Evolutionary conservation across 2,797 vertebrate genomes (phyloP).

Genomic region (Sebastes iracundus): DNA sequence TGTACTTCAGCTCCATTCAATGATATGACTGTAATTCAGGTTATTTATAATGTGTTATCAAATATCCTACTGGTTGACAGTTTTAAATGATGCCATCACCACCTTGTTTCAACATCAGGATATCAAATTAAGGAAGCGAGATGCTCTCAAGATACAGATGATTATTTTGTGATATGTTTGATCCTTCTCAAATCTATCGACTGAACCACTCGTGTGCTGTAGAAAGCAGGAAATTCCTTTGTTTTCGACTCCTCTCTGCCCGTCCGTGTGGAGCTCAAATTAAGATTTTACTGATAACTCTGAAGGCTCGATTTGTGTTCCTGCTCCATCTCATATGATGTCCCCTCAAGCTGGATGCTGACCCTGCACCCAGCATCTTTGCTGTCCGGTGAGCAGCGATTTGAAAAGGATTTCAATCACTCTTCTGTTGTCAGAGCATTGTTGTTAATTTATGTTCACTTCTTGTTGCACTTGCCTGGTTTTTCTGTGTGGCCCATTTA

Average conservation of each 20-base stretch:
- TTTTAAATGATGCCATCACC: background rate
- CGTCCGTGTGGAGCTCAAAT: slow-evolving; percentile 12
- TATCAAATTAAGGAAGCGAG: slow-evolving; percentile 21
- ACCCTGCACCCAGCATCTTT: background rate
- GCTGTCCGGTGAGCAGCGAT: background rate
- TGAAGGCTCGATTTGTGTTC: slow-evolving; percentile 11
- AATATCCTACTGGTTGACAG: background rate
- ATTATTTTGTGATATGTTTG: slow-evolving; percentile 23
- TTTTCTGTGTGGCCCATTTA: slow-evolving; percentile 11
- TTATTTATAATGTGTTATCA: background rate
- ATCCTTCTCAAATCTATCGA: slow-evolving; percentile 19
- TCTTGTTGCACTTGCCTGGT: background rate
- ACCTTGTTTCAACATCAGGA: slow-evolving; percentile 25
- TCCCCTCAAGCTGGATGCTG: background rate
- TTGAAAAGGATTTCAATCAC: slow-evolving; percentile 12
- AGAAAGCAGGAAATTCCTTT: slow-evolving; percentile 16
- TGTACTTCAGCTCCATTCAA: background rate
- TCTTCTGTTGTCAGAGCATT: slow-evolving; percentile 5
- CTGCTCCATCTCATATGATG: slow-evolving; percentile 15
- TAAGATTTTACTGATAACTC: slow-evolving; percentile 42
- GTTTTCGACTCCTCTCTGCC: background rate
- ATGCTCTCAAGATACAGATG: slow-evolving; percentile 31
- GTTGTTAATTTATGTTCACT: slow-evolving; percentile 24
- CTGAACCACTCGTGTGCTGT: background rate
- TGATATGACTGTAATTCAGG: background rate